Base-by-base conservation (phyloP, 1,140 invertebrate species). In the Brachionus koreanus region DNA sequence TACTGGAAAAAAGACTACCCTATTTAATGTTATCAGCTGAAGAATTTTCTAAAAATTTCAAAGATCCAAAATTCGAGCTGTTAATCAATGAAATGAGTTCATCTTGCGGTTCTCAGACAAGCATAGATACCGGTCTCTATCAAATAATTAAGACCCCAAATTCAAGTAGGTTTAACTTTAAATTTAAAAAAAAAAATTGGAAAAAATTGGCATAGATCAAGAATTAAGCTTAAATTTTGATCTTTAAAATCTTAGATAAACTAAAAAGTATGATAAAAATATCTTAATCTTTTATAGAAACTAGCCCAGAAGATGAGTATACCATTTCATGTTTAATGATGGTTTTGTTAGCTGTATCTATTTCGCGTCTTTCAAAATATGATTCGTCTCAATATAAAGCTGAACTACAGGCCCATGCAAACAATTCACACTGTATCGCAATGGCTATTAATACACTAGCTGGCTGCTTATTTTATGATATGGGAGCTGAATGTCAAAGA, bases 291-390 rank as follows among this genome's bases (percentile, higher is more conserved):
- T 39, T 16, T 23, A 33, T 46, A 67, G 43, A 84, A 87, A 87
- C 87, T 39, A 83, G 84, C 69, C 85, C 94, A 83, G 95, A 97
- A 84, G 93, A 95, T 85, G 96, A 99, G 85, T 97, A 99, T 90
- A 90, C 95, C 13, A 90, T 96, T 29, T 94, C 97, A 1, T 99
- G 97, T 88, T 89, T 99, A 5, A 88, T 99, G 19, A 97, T 99
- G 95, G 97, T 99, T 4, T 99, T 98, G 89, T 94, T 99, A 1
- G 97, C 97, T 0, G 96, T 99, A 35, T 96, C 96, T 0, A 93
- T 99, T 84, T 97, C 97, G 3, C 95, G 96, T 88, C 90, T 99
- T n/a, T 95, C 97, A 0, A 91, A 94, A 75, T 93, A 91, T 84
- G 96, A 98, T 65, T 95, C 94, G 0, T 95, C 88, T 9, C 84